Base-by-base conservation (phyloP, 92 coral and sea anemone genomes). In the Scolanthus callimorphus region DNA sequence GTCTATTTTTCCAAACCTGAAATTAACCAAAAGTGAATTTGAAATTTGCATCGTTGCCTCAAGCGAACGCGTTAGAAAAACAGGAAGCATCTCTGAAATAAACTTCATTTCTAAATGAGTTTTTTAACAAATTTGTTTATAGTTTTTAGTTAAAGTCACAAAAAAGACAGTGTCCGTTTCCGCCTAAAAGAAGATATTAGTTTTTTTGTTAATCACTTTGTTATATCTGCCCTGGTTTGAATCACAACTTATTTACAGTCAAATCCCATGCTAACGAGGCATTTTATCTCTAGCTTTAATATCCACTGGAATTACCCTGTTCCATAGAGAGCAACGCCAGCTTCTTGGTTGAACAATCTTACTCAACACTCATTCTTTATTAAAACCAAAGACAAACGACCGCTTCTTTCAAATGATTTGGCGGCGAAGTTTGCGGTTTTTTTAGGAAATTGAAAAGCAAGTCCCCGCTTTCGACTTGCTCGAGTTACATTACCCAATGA, bases 361-460 rank as follows among this genome's bases (percentile, higher is more conserved):
- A n/a, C n/a, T n/a, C n/a, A n/a, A n/a, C n/a, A n/a, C n/a, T n/a
- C n/a, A n/a, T n/a, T n/a, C n/a, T n/a, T n/a, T n/a, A n/a, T n/a
- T n/a, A n/a, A n/a, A n/a, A n/a, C n/a, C n/a, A n/a, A n/a, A n/a
- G n/a, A n/a, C n/a, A n/a, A n/a, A n/a, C n/a, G n/a, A n/a, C n/a
- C 43, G 43, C 15, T 34, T 15, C n/a, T 46, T 46, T 46, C 11
- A 9, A 20, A 46, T 11, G 17, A 46, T 6, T 4, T 20, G 12
- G 52, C 52, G 52, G 52, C 22, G 23, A 46, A 19, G 8, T 20
- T 46, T 46, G 52, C 52, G 52, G 52, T 46, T 46, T 46, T 46
- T 46, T 46, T 10, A 46, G 23, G 52, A 20, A 46, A 46, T 46
- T 46, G 41, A 15, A 46, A 46, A 46, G 23, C 52, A 9, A n/a